Evolutionary conservation across 2,888 invertebrate species (phyloP).

Genomic region (Calameuta idolon): DNA sequence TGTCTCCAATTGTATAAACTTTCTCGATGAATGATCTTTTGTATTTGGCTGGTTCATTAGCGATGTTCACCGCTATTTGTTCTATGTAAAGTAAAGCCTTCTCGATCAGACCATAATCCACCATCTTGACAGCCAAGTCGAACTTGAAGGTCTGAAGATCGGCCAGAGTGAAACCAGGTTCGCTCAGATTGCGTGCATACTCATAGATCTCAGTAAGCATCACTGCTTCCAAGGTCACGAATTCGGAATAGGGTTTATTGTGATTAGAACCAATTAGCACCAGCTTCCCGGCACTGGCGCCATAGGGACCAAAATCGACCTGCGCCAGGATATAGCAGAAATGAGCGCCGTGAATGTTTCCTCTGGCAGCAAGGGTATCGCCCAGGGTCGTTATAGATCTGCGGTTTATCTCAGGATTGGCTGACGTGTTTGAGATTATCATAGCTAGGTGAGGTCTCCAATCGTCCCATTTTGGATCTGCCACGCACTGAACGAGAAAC

Average conservation of each 20-base stretch:
- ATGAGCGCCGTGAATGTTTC: slow-evolving; percentile 91
- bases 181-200: slow-evolving; percentile 87
- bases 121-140: slow-evolving; percentile 81
- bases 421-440: slow-evolving; percentile 87
- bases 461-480: slow-evolving; percentile 86
- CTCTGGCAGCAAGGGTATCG: slow-evolving; percentile 78
- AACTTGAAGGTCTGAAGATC: slow-evolving; percentile 86
- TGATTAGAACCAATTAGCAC: slow-evolving; percentile 83
- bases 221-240: slow-evolving; percentile 85
- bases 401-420: slow-evolving; percentile 81
- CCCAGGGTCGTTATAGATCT: slow-evolving; percentile 81
- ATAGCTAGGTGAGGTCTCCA: slow-evolving; percentile 98
- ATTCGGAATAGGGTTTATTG: slow-evolving; percentile 73
- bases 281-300: slow-evolving; percentile 73
- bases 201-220: slow-evolving; percentile 97
- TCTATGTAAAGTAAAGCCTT: slow-evolving; percentile 89
- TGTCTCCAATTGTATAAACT: slow-evolving; percentile 69
- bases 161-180: slow-evolving; percentile 77
- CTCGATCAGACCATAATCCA: slow-evolving; percentile 82
- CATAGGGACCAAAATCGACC: slow-evolving; percentile 71
- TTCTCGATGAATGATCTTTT: slow-evolving; percentile 69
- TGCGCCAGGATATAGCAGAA: slow-evolving; percentile 95
- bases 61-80: slow-evolving; percentile 78
- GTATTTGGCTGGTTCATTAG: slow-evolving; percentile 70
- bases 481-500: slow-evolving; percentile 69